Conservation (phyloP, 2,888 invertebrate species). For the Morpho deidamia region DNA sequence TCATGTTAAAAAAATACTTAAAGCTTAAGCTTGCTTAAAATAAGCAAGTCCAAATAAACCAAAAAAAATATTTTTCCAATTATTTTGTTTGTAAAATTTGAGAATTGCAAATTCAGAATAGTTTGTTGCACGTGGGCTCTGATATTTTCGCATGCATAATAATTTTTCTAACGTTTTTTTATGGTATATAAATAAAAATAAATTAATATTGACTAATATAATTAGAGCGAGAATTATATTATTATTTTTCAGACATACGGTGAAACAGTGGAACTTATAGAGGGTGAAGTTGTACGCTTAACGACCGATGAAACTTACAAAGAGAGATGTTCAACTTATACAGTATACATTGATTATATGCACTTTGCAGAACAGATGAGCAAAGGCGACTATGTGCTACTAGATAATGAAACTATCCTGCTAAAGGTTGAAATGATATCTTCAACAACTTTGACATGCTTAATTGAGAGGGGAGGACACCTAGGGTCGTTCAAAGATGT, state of each 20-base stretch:
- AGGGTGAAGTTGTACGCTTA: conserved; percentile 65
- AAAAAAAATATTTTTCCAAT: too few relatives aligned
- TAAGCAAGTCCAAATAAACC: too few relatives aligned
- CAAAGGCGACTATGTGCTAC: conserved; percentile 63
- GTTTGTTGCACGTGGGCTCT: too few relatives aligned
- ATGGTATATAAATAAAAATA: not conserved
- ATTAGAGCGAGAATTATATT: too few relatives aligned
- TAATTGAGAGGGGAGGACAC: conserved; percentile 55
- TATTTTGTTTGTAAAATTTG: too few relatives aligned
- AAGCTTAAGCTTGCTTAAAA: too few relatives aligned
- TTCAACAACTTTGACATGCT: conserved; percentile 57
- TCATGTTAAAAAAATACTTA: too few relatives aligned
- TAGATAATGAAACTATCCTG: conserved; percentile 86
- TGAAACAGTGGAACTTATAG: conserved; percentile 51
- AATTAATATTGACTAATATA: not conserved
- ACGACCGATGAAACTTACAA: conserved; percentile 76
- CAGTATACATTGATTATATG: conserved; percentile 76
- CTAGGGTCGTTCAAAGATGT: conserved; percentile 63
- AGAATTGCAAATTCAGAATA: too few relatives aligned
- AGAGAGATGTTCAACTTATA: conserved; percentile 74
- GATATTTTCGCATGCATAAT: too few relatives aligned
- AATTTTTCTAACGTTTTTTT: too few relatives aligned
- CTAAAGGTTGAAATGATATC: conserved; percentile 81
- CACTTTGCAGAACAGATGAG: conserved; percentile 67
- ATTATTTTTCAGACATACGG: conserved; percentile 48